Base-by-base conservation (phyloP, 2,113 vertebrate genomes). In the Hemibagrus wyckioides region DNA sequence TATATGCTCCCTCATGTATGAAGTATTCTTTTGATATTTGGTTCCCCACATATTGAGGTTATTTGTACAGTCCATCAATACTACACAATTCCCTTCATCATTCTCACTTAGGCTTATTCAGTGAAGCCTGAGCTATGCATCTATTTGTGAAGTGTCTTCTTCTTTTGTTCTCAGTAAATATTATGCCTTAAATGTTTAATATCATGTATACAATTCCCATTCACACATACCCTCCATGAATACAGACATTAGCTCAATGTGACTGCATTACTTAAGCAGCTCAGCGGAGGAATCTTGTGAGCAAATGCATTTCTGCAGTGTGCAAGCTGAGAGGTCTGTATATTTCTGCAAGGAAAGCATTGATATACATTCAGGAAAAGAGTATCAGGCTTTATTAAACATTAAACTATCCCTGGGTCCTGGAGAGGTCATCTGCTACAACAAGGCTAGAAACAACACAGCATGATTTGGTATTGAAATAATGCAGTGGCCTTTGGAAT, bases 391-490 rank as follows among this genome's bases (percentile, higher is more conserved):
- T 44, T n/a, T n/a, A 30, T 30, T 52, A 52, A 52, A 76, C 4
- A 77, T 50, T 50, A n/a, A 30, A 52, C 15, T 44, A 14, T 44
- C 14, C 28, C 28, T 54, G n/a, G 8, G n/a, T 83, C 41, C 19
- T 85, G 4, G 14, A 33, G 56, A 61, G 28, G 39, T 36, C n/a
- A 44, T 56, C 57, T 54, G 17, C 17, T 61, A n/a, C 23, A 48
- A 10, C 33, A 77, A 36, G 23, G 19, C 13, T 57, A 17, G 28
- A 52, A 59, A 30, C 44, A 80, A 63, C 25, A 19, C 23, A 15
- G 13, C 57, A 52, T 54, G n/a, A 80, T 86, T 86, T 86, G 85
- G 44, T 81, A 71, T 86, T 69, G 13, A 86, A 81, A 86, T 86
- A 3, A 39, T 30, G 54, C 52, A 25, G 54, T 76, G 39, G 61